These are phyloP conservation scores for Xiphorhynchus erythropygius DNA, from an alignment of 2,797 vertebrate genomes.

Conservation along the genomic window DNA sequence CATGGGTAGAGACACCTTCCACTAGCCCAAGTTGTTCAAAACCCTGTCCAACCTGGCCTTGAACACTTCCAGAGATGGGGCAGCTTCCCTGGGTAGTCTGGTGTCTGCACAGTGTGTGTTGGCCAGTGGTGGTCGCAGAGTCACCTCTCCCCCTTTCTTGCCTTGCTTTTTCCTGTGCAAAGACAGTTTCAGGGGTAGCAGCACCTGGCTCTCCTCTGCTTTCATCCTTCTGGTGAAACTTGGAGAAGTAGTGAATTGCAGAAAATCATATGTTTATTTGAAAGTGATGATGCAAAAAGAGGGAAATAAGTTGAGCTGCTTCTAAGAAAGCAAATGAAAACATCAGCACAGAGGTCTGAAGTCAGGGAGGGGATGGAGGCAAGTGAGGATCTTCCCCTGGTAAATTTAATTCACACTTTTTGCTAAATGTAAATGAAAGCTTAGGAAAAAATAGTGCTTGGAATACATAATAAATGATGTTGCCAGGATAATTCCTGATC, in stretches of 20 bases:
- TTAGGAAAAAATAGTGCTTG: slow-evolving; percentile 4
- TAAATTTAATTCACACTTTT: slow-evolving; percentile 4
- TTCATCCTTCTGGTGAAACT: neutral
- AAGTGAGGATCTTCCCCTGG: neutral
- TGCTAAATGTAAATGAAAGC: slow-evolving; percentile 45
- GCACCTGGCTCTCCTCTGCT: neutral
- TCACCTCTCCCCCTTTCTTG: neutral
- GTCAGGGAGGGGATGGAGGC: neutral
- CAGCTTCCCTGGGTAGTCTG: neutral
- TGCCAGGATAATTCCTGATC: slow-evolving; percentile 80
- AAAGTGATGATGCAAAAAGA: neutral
- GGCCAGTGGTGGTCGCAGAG: neutral
- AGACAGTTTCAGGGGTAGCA: neutral
- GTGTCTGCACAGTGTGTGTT: neutral
- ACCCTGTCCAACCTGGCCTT: neutral
- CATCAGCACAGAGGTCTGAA: neutral
- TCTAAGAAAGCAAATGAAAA: neutral
- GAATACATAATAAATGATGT: slow-evolving; percentile 63
- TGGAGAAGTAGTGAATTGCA: neutral
- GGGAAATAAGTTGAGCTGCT: neutral
- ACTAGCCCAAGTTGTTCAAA: neutral
- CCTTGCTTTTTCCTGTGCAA: neutral
- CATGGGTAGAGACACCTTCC: neutral
- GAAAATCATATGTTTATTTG: neutral
- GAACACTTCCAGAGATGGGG: neutral